Conservation (phyloP, 2,113 vertebrate genomes). For the Pyrgilauda ruficollis region DNA sequence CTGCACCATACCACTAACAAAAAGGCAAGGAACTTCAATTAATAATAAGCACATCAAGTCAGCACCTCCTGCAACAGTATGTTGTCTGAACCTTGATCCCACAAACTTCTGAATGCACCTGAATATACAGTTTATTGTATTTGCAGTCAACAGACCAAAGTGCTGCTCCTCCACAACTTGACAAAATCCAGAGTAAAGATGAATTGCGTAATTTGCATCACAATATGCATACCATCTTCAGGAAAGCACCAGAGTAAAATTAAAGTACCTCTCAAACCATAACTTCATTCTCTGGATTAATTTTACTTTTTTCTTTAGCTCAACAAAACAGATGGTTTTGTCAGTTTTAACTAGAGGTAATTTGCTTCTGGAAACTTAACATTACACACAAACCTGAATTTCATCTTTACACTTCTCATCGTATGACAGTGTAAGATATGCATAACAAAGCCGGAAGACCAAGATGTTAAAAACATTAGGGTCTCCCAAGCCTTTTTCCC, state of each 20-base stretch:
- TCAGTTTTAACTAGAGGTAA: neutral
- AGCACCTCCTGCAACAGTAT: neutral
- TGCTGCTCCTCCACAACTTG: neutral
- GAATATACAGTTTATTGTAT: neutral
- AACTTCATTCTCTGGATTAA: neutral
- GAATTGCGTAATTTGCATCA: neutral
- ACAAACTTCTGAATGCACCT: neutral
- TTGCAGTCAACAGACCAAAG: neutral
- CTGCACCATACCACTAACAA: neutral
- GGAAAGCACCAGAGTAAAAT: neutral
- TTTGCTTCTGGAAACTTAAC: neutral
- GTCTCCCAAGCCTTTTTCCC: neutral
- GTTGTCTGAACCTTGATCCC: neutral
- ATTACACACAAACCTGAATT: neutral
- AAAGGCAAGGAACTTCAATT: neutral
- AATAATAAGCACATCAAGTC: rapidly evolving
- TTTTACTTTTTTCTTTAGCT: neutral
- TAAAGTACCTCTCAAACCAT: neutral
- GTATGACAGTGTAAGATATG: neutral
- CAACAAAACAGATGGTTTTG: neutral
- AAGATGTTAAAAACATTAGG: neutral
- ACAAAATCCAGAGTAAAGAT: neutral
- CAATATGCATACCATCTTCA: neutral
- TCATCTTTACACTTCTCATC: neutral
- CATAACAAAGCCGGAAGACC: neutral